Percentiles rank a stretch among this genome's conserved stretches.
These are phyloP conservation scores for Netelia melanura DNA, from an alignment of 2,888 invertebrate species.

Conservation along the genomic window DNA sequence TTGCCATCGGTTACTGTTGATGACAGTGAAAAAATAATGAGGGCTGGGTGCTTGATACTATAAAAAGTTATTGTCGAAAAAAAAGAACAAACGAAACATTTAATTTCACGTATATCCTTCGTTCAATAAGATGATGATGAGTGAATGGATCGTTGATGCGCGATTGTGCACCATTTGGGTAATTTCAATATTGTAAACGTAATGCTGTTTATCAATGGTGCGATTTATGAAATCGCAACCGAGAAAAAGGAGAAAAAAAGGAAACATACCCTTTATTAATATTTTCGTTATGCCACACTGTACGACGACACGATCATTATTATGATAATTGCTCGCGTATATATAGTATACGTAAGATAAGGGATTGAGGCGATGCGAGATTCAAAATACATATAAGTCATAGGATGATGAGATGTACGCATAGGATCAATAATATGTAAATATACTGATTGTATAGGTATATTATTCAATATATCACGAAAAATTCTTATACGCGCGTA, in stretches of 20 bases:
- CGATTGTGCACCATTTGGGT: not conserved
- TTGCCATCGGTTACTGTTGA: constrained; percentile 27
- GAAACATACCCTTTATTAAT: not conserved
- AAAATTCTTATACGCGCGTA: constrained; percentile 77
- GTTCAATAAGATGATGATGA: constrained; percentile 28
- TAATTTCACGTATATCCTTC: constrained; percentile 36
- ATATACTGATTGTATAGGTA: constrained; percentile 66
- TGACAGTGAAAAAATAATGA: constrained; percentile 5
- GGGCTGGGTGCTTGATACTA: constrained; percentile 15
- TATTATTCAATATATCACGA: constrained; percentile 50
- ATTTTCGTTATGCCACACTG: not conserved
- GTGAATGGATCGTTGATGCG: constrained; percentile 58
- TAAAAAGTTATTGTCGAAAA: constrained; percentile 17
- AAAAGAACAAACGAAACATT: not conserved
- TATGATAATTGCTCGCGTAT: constrained; percentile 30
- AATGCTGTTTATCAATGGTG: not conserved
- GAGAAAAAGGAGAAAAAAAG: not conserved
- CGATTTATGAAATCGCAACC: not conserved
- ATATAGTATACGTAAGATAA: constrained; percentile 16
- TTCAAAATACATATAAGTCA: constrained; percentile 56
- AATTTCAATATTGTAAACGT: not conserved
- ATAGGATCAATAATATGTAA: constrained; percentile 36
- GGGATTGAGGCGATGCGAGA: constrained; percentile 57
- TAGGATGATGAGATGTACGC: not conserved
- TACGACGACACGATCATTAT: constrained; percentile 30